phyloP scores from a whole-genome alignment of 2,888 invertebrate genomes.

The Trissolcus brochymenae region DNA sequence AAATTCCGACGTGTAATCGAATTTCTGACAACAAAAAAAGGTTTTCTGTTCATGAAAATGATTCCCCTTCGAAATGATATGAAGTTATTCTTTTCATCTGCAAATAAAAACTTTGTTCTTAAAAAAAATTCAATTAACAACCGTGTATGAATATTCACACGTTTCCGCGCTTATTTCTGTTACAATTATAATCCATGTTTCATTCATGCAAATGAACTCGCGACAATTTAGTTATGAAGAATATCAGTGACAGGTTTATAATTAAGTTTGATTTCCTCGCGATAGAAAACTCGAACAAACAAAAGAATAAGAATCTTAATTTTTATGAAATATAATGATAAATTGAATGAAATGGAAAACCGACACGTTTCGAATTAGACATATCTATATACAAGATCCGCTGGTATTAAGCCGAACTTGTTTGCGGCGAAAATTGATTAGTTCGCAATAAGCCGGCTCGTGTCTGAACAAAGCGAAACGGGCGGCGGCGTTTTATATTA shows the following conservation, averaged over 20 bases:
- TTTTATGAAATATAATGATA: background rate
- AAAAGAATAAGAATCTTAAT: background rate
- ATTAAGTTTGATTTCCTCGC: no score
- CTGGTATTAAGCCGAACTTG: constrained; percentile 2
- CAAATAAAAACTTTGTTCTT: no score
- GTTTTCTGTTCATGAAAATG: no score
- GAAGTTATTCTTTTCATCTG: background rate
- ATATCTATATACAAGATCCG: background rate
- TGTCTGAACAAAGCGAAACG: no score
- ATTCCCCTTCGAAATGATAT: background rate
- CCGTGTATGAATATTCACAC: background rate
- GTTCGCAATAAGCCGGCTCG: no score
- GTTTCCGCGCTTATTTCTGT: background rate
- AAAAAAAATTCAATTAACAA: no score
- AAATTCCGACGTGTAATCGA: no score
- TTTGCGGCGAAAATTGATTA: constrained; percentile 19
- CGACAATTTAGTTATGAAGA: background rate
- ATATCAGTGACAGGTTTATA: constrained; percentile 3
- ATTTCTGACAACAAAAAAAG: no score
- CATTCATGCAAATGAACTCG: constrained; percentile 4
- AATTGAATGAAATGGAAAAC: background rate
- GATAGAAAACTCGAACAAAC: background rate
- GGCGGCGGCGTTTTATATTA: no score
- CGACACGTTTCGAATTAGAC: background rate
- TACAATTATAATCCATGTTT: constrained; percentile 1